Evolutionary conservation across 2,113 vertebrate genomes (phyloP), one percentile per base, ranked within the genome.

Genomic region (Hassar affinis): DNA sequence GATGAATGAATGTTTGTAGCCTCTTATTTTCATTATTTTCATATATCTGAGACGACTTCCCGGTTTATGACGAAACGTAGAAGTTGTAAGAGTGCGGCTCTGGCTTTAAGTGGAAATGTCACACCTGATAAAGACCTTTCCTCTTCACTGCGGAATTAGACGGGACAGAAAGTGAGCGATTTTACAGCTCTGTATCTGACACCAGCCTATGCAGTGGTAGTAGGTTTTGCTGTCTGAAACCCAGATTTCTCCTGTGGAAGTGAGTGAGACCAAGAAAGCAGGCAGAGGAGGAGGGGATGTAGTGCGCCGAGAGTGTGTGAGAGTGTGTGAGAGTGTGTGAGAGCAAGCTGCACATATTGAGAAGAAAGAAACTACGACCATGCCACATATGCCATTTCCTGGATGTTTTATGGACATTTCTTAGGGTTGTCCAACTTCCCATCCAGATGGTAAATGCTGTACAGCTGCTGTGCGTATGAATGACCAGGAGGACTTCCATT

Each of bases 171-270:
- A 62, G 4, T 64, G 59, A 61, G 33, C 30, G 14, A 77, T 84
- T 91, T 81, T 78, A 83, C 69, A 83, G 54, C 87, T 51, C 62
- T 77, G 87, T 52, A 89, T 91, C 76, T 87, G 85, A 89, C 84
- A 81, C 64, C 80, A 86, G 76, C 10, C 83, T 89, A 27, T 47
- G 38, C 87, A 87, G 86, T 74, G 81, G 51, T 88, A 79, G 88
- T 88, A 90, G 80, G 11, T 89, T 86, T 86, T 88, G 38, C 87
- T 88, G 89, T 91, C 90, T 93, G 90, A 92, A 91, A 91, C 84
- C 87, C 83, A 90, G 89, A 87, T 89, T 87, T 61, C 69, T 68
- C 35, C 59, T 18, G 79, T 84, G 68, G 59, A 57, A 3, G 75
- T 4, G 79, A 81, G 12, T 79, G 84, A 81, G 68, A 56, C 42